Evolutionary conservation across 2,888 invertebrate species (phyloP), one percentile per base, ranked within the genome.

Genomic region (Candidula unifasciata): DNA sequence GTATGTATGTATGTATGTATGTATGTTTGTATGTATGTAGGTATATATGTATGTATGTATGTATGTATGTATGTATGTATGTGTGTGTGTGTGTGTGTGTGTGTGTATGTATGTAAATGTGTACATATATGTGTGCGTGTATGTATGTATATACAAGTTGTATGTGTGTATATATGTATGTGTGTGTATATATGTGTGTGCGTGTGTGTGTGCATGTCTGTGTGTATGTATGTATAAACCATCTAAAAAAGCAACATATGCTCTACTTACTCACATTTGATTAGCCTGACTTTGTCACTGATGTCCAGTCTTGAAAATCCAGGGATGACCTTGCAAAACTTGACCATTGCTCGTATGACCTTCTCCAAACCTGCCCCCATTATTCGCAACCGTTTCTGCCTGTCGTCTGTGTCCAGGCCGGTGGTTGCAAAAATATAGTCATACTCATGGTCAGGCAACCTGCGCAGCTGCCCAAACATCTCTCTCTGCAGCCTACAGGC

Each of bases 321-420:
- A n/a, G 83, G 83, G 27, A 83, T 78, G 57, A 52, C 30, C 57
- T 83, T 83, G 30, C 54, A 66, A 57, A 83, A 83, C n/a, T 83
- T 83, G n/a, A 78, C 83, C 77, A 83, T 83, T 13, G 64, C 83
- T 2, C 83, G 52, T 13, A 83, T 83, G 54, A 37, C 27, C 21
- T 35, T 78, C 68, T 83, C 83, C 71, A 83, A 24, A 1, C 54
- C 33, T 60, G 44, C 44, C 21, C 71, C 74, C 35, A 69, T 44
- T 3, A 64, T 30, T 35, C 54, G 57, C 27, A 68, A 37, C 18
- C 69, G 21, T n/a, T 77, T 64, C 60, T 85, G 82, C 0, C 85
- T 54, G 54, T 82, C 84, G 37, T 86, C 86, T 21, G 83, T 82
- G 69, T 85, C 86, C 24, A 86, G 80, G 0, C 86, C 86, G 2